Evolutionary conservation across 2,113 vertebrate genomes (phyloP), one percentile per base, ranked within the genome.

Genomic region (Channa argus): DNA sequence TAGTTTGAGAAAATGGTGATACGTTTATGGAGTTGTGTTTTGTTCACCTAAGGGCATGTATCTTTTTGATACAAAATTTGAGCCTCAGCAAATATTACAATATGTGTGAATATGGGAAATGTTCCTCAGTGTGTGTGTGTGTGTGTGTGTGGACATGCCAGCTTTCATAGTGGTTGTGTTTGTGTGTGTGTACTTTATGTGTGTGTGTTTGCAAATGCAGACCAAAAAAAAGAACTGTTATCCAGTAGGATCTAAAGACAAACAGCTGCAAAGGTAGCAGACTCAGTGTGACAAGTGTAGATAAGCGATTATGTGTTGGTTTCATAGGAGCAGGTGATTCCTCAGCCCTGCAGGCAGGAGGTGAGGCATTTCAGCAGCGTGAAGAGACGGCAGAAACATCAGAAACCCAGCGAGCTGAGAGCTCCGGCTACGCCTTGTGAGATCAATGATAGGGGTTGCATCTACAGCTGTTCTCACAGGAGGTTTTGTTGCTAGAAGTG

Each of bases 251-350:
- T 85, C 84, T 78, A 14, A 75, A 83, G 71, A 85, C 84, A 88
- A 82, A 87, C 75, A 79, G 64, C 71, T 59, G 54, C 61, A 54
- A 59, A 79, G 73, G 68, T 68, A 81, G 74, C 50, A 1, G 66
- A 13, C 34, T 60, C 51, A 49, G 80, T 74, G 78, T 76, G 80
- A 83, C 84, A 83, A 76, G 73, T 79, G 79, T 58, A 80, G 89
- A 88, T 92, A 92, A 91, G 89, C 63, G 77, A 92, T 91, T 91
- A 88, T 63, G 67, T 84, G 77, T 85, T 81, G 84, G 74, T 84
- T 85, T 81, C 80, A 64, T 59, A 4, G 55, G 69, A 77, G 74
- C 86, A 78, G 78, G 87, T 84, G 86, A 88, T 89, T 80, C 74
- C 84, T 89, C 65, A 65, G 65, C 75, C 73, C 77, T 0, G 39